Evolutionary conservation across 2,113 vertebrate genomes (phyloP).

Genomic region (Oostethus manadensis): DNA sequence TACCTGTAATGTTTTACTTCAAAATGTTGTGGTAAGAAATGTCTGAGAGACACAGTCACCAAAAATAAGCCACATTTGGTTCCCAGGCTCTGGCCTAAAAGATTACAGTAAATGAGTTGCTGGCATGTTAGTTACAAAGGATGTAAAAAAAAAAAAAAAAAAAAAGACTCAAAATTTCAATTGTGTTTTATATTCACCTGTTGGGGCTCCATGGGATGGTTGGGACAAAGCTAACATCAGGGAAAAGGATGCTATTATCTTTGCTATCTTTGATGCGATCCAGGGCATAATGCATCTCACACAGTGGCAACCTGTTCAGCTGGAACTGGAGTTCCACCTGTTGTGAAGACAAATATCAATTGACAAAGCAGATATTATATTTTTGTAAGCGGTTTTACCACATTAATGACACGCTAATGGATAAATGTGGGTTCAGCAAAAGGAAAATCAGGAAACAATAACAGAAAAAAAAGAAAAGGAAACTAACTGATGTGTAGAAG

Average conservation of each 20-base stretch:
- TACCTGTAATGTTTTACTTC: no score
- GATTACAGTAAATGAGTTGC: no score
- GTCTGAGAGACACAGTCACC: no score
- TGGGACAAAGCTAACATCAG: constrained; percentile 84
- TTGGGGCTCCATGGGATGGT: constrained; percentile 99
- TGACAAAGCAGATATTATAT: background rate
- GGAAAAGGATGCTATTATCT: constrained; percentile 92
- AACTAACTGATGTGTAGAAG: constrained; percentile 6
- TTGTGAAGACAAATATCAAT: constrained; percentile 10
- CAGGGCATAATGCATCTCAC: constrained; percentile 98
- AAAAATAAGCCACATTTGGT: background rate
- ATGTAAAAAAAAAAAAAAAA: no score
- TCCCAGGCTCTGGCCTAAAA: no score
- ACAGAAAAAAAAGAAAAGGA: background rate
- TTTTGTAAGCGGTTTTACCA: background rate
- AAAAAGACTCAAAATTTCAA: no score
- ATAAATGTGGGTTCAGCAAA: background rate
- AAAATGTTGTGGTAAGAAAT: no score
- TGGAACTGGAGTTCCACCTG: constrained; percentile 99
- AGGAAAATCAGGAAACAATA: background rate
- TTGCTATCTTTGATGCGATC: constrained; percentile 96
- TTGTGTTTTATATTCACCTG: constrained; percentile 71
- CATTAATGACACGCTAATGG: background rate
- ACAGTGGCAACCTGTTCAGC: constrained; percentile 92
- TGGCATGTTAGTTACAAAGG: no score